Conservation (phyloP, 2,113 vertebrate species). For the Hyperopisus bebe region DNA sequence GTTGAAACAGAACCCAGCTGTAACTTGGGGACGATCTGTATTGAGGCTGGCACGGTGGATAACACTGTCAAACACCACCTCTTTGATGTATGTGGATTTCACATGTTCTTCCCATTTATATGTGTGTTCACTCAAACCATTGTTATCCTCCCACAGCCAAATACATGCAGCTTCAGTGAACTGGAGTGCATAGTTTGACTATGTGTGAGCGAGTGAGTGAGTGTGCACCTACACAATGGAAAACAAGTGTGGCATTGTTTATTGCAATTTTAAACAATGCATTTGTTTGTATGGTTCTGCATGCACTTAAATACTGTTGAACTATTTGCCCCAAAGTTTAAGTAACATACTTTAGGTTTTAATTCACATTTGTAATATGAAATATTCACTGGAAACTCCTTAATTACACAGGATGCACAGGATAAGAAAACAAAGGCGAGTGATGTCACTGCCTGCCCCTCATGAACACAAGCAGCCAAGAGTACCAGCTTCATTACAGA, state of each 20-base stretch:
- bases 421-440: not conserved
- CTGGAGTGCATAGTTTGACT: not conserved
- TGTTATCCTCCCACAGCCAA: not conserved
- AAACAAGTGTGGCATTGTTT: constrained; percentile 3
- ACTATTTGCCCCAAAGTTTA: not conserved
- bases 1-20: not conserved
- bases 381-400: not conserved
- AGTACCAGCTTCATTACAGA: constrained; percentile 17
- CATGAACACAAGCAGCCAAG: not conserved
- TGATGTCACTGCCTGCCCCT: constrained; percentile 20
- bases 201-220: not conserved
- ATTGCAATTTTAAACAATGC: not conserved
- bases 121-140: not conserved
- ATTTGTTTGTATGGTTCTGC: not conserved
- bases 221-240: not conserved
- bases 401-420: not conserved
- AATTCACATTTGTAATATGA: not conserved
- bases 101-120: not conserved
- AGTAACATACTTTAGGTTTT: not conserved
- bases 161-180: not conserved
- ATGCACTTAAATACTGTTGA: not conserved
- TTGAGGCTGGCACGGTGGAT: not conserved
- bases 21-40: not conserved
- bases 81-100: not conserved
- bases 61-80: not conserved